A percentile compares a stretch with the other conserved stretches of the same genome.
These are phyloP conservation scores for Cydia pomonella DNA, from an alignment of 1,140 invertebrate genomes.

Conservation along the genomic window DNA sequence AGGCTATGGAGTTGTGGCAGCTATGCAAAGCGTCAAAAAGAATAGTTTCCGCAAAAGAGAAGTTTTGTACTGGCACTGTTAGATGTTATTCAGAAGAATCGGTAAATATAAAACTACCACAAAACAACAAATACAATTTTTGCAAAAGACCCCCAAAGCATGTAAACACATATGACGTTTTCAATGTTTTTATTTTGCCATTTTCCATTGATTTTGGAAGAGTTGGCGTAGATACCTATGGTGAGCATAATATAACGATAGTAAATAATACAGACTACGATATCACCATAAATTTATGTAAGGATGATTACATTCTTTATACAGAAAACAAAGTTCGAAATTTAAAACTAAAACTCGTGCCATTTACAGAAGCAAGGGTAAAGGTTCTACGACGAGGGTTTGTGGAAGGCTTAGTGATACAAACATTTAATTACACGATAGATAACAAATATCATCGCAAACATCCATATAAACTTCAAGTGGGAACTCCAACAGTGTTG, in stretches of 20 bases:
- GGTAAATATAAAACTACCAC: conserved; percentile 34
- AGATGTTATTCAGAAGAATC: conserved; percentile 43
- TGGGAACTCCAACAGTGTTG: conserved; percentile 60
- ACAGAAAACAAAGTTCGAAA: conserved; percentile 49
- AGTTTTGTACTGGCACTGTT: conserved; percentile 45
- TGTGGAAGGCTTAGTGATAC: conserved; percentile 49
- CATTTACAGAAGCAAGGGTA: conserved; percentile 46
- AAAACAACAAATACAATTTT: conserved; percentile 43
- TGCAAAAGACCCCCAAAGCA: conserved; percentile 46
- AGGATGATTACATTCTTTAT: conserved; percentile 55
- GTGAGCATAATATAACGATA: conserved; percentile 57
- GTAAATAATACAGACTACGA: conserved; percentile 62
- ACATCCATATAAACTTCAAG: conserved; percentile 59
- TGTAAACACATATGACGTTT: conserved; percentile 55
- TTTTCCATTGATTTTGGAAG: conserved; percentile 61
- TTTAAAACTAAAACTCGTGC: conserved; percentile 51
- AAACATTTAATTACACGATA: conserved; percentile 61
- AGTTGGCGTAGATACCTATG: conserved; percentile 58
- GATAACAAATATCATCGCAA: conserved; percentile 56
- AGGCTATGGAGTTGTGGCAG: conserved; percentile 43
- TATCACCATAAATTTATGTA: conserved; percentile 54
- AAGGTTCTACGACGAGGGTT: conserved; percentile 57
- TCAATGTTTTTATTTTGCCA: conserved; percentile 56
- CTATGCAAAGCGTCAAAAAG: conserved; percentile 41
- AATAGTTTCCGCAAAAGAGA: conserved; percentile 48